Evolutionary conservation across 2,113 vertebrate species (phyloP).

Genomic region (Thalassarche chlororhynchos): DNA sequence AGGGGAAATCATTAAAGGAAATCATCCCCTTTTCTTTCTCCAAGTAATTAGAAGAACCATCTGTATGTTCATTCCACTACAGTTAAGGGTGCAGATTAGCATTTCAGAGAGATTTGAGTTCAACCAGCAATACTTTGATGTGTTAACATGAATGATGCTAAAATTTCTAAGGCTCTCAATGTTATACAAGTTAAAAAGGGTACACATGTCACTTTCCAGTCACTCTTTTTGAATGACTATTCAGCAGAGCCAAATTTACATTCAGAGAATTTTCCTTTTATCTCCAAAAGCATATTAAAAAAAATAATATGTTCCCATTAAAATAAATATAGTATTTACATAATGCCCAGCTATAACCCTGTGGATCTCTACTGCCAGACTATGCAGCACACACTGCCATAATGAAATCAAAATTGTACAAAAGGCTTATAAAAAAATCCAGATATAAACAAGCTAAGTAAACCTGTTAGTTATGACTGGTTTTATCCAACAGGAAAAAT

Average conservation of each 20-base stretch:
- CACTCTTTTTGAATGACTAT: conserved; percentile 15
- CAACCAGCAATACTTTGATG: conserved; percentile 60
- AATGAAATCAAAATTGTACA: background rate
- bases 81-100: conserved; percentile 55
- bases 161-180: conserved; percentile 50
- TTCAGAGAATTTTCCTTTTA: conserved; percentile 26
- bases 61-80: conserved; percentile 56
- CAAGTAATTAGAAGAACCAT: conserved; percentile 66
- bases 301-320: background rate
- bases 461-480: background rate
- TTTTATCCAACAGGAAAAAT: background rate
- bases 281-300: background rate
- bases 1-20: conserved; percentile 66
- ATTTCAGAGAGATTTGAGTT: conserved; percentile 65
- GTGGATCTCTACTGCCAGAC: background rate
- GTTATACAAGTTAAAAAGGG: conserved; percentile 22
- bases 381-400: background rate
- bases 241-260: background rate
- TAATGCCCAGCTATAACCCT: background rate
- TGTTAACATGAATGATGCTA: conserved; percentile 44
- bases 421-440: background rate
- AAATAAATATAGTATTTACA: background rate
- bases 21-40: conserved; percentile 57
- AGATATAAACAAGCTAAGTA: background rate
- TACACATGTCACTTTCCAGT: conserved; percentile 36